A percentile compares a stretch with the other conserved stretches of the same genome.
Conservation (phyloP, 1,140 invertebrate genomes). For the Lethocerus indicus region DNA sequence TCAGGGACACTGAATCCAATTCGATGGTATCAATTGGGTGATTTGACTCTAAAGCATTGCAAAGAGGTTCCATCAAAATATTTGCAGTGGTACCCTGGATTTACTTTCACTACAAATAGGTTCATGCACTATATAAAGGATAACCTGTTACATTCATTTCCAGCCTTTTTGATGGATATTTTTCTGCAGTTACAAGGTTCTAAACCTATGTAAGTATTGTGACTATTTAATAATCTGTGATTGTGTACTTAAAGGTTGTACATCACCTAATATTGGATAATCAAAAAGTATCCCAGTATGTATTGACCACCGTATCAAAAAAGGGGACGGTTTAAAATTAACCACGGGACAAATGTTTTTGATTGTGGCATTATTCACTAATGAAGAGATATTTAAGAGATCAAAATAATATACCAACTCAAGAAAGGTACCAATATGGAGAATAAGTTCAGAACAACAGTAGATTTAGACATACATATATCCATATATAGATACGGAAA, state of each 20-base stretch:
- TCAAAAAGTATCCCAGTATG: too few species aligned
- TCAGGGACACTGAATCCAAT: conserved; percentile 70
- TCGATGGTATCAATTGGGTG: conserved; percentile 61
- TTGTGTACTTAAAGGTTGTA: neutral
- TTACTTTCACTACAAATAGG: conserved; percentile 54
- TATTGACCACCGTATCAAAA: too few species aligned
- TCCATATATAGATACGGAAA: too few species aligned
- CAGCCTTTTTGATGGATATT: conserved; percentile 61
- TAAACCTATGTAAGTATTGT: conserved; percentile 56
- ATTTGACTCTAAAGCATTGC: conserved; percentile 47
- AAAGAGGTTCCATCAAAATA: conserved; percentile 59
- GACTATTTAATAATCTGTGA: neutral
- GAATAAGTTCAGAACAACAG: too few species aligned
- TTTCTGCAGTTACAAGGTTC: conserved; percentile 45
- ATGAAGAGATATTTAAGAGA: neutral
- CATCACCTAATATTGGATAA: too few species aligned
- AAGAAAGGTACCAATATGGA: too few species aligned
- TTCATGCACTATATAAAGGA: conserved; percentile 52
- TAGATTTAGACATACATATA: too few species aligned
- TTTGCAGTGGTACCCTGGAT: conserved; percentile 73
- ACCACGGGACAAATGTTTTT: neutral
- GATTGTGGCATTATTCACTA: neutral
- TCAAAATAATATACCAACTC: neutral
- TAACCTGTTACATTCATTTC: conserved; percentile 53
- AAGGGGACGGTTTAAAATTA: neutral